phyloP scores from a whole-genome alignment of 2,888 invertebrate species.

The Onthophagus sagittarius region DNA sequence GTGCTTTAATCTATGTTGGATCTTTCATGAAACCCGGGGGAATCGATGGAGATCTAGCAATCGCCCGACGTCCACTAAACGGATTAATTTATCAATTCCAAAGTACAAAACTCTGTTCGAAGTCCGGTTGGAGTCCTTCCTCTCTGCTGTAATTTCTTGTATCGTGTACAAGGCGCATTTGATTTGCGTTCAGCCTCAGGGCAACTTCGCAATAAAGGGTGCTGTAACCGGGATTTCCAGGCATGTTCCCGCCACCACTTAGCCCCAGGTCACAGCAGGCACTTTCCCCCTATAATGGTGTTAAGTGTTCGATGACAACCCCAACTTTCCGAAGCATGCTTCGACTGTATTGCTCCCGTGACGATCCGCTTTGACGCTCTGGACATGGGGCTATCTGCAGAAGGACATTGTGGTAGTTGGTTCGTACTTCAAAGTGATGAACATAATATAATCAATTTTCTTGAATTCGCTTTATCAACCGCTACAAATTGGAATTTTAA shows the following conservation, averaged over 20 bases:
- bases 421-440: background rate
- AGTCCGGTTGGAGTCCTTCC: background rate
- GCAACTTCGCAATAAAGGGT: conserved; percentile 7
- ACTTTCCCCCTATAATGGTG: conserved; percentile 10
- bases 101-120: conserved; percentile 13
- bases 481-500: no score
- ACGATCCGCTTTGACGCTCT: background rate
- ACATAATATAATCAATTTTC: background rate
- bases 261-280: background rate
- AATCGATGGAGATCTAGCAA: background rate
- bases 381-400: conserved; percentile 2
- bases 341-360: background rate
- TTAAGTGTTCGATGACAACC: conserved; percentile 9
- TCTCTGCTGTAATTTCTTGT: conserved; percentile 5
- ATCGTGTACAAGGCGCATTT: background rate
- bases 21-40: background rate
- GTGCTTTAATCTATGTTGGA: background rate
- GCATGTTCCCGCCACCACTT: conserved; percentile 4
- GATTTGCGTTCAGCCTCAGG: conserved; percentile 5
- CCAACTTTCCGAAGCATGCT: background rate
- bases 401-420: conserved; percentile 2
- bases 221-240: conserved; percentile 3
- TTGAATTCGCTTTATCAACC: background rate
- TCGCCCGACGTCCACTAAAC: conserved; percentile 1
- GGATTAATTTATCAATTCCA: conserved; percentile 12